Evolutionary conservation across 2,888 invertebrate species (phyloP).

Genomic region (Chrysodeixis includens): DNA sequence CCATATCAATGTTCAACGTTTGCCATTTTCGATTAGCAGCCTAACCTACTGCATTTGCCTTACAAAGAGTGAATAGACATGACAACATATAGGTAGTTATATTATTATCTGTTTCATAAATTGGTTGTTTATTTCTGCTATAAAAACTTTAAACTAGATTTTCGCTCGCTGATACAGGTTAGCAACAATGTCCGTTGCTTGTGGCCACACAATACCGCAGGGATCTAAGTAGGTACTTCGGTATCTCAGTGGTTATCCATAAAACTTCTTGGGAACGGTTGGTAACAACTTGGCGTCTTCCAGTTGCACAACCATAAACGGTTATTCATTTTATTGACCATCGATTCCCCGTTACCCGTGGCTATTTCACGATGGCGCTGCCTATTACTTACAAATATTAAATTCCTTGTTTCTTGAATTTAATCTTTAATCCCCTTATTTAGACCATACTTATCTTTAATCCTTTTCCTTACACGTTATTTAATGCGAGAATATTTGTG

Average conservation of each 20-base stretch:
- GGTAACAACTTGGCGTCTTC: conserved; percentile 52
- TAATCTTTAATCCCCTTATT: background rate
- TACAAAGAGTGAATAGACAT: conserved; percentile 55
- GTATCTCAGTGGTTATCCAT: conserved; percentile 51
- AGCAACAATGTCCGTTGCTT: conserved; percentile 42
- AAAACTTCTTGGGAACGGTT: conserved; percentile 57
- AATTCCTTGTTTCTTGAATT: conserved; percentile 5
- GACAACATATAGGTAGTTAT: conserved; percentile 39
- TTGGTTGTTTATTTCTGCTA: conserved; percentile 44
- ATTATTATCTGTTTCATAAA: conserved; percentile 37
- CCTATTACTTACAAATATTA: conserved; percentile 17
- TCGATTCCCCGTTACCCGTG: conserved; percentile 63
- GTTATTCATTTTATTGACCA: conserved; percentile 69
- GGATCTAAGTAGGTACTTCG: conserved; percentile 46
- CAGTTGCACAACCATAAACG: conserved; percentile 60
- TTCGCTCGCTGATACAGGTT: conserved; percentile 14
- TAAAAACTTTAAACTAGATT: conserved; percentile 49
- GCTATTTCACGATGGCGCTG: conserved; percentile 58
- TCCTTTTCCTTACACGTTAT: background rate
- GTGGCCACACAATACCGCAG: conserved; percentile 53
- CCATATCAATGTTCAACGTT: conserved; percentile 74
- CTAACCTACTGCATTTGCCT: conserved; percentile 71
- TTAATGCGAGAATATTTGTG: background rate
- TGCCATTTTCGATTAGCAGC: conserved; percentile 71
- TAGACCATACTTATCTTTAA: background rate